Base-by-base conservation (phyloP, 2,797 vertebrate genomes). In the Tarsius wallacei region DNA sequence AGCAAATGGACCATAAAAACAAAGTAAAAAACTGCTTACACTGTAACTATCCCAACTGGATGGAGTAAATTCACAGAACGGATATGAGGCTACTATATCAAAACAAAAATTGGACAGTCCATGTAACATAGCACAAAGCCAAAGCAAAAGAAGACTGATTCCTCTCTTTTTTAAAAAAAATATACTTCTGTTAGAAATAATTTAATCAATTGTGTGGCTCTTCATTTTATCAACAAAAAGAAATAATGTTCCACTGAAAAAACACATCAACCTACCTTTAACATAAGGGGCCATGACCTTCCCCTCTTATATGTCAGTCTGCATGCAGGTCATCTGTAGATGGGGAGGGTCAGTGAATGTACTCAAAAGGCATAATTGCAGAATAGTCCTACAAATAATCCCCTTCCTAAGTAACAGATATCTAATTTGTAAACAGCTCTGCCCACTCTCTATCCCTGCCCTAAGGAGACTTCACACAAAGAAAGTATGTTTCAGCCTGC, bases 401-500 rank as follows among this genome's bases (percentile, higher is more conserved):
- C 3, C 8, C 71, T 14, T 73, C n/a, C 6, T 4, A 55, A 21
- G 2, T 0, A 21, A 59, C 49, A 33, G 19, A 21, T 0, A 2
- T 2, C 66, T 7, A 19, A 5, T 1, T 2, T 5, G 4, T 76
- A 26, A 12, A 36, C 19, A 51, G 28, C 53, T 13, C 74, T 1
- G 13, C 14, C 0, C 7, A 0, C 15, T 63, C 71, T 22, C 57
- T 15, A 11, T 0, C 2, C 26, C 36, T 5, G 2, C n/a, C 26
- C 77, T 17, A 2, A 57, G 31, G 28, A 31, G 10, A 4, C 7
- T 24, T 5, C 26, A 9, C 17, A 24, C 0, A 33, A 51, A 47
- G 36, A 59, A 10, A n/a, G 36, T 3, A 0, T 14, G 28, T 0
- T 5, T 1, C 4, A 8, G 24, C 42, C 6, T 22, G 17, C 5